Evolutionary conservation across 2,113 vertebrate species (phyloP).

Genomic region (Engraulis encrasicolus): DNA sequence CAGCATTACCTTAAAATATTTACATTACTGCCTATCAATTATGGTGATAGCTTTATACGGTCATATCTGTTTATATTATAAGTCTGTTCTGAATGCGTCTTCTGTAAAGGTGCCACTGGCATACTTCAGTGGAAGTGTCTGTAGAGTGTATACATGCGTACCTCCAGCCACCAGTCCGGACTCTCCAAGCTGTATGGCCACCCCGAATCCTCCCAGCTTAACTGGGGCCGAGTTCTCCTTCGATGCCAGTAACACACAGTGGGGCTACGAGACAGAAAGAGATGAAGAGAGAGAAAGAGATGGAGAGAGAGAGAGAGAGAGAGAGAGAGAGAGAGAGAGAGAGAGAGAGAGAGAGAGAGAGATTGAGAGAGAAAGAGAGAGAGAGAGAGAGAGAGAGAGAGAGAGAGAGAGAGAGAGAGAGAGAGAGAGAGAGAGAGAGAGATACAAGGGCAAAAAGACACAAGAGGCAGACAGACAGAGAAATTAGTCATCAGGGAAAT

Average conservation of each 20-base stretch:
- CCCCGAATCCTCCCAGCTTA: slow-evolving; percentile 95
- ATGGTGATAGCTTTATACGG: no score
- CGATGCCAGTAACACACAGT: slow-evolving; percentile 96
- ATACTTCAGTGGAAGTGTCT: no score
- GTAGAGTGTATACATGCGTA: slow-evolving; percentile 68
- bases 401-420: background rate
- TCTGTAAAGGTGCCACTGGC: no score
- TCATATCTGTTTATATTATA: no score
- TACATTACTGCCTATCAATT: no score
- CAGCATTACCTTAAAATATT: no score
- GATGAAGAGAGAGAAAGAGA: no score
- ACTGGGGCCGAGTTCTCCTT: slow-evolving; percentile 98
- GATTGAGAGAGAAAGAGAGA: background rate
- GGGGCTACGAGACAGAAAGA: slow-evolving; percentile 87
- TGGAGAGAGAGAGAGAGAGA: slow-evolving; percentile 51
- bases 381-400: slow-evolving; percentile 58
- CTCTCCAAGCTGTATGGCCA: slow-evolving; percentile 96
- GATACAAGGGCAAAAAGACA: background rate
- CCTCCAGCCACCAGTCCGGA: slow-evolving; percentile 98
- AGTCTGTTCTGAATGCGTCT: no score
- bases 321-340: background rate
- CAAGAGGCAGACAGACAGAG: no score
- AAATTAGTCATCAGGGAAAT: background rate
- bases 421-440: background rate
- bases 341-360: background rate